Base-by-base conservation (phyloP, 2,113 vertebrate species). In the Phalacrocorax pelagicus region DNA sequence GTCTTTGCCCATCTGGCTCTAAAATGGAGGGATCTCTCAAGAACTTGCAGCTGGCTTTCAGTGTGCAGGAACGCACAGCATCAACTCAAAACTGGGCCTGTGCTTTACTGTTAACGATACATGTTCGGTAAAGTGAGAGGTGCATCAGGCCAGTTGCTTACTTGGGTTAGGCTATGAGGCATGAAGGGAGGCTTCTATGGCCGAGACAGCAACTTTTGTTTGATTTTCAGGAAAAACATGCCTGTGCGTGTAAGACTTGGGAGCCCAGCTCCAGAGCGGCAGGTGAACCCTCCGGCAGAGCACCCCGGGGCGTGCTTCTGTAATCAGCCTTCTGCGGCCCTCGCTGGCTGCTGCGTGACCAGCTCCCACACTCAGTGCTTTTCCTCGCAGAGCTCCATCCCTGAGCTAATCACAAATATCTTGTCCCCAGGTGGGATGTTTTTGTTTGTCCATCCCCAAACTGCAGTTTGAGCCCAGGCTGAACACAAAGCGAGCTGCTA, bases 31-130 rank as follows among this genome's bases (percentile, higher is more conserved):
- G 22, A 17, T 49, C 51, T 44, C 57, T 49, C 40, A 16, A 10
- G 23, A 78, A 8, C 55, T 4, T 14, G 14, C 15, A 52, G 20
- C 22, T 52, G 19, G 2, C 54, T 32, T 77, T 51, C 65, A 42
- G 54, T 2, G 1, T 22, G 1, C 26, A 26, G 2, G 3, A 59
- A 22, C 29, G 36, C 51, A 40, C 18, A 30, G 55, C 47, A 15
- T 8, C 42, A 54, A 59, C 67, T 30, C 58, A 5, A 2, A 4
- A 4, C n/a, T 8, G 7, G 34, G 32, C 6, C 12, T 0, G 0
- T 3, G 11, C 59, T 42, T 72, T 47, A 2, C 42, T 8, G 2
- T 49, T 24, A 8, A 14, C 34, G 20, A 5, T 1, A 0, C 2
- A 1, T 5, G 23, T 10, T 67, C 62, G 27, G n/a, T 6, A 30